These are phyloP conservation scores for Alloplasta piceator DNA, from an alignment of 2,888 invertebrate species.

Conservation along the genomic window DNA sequence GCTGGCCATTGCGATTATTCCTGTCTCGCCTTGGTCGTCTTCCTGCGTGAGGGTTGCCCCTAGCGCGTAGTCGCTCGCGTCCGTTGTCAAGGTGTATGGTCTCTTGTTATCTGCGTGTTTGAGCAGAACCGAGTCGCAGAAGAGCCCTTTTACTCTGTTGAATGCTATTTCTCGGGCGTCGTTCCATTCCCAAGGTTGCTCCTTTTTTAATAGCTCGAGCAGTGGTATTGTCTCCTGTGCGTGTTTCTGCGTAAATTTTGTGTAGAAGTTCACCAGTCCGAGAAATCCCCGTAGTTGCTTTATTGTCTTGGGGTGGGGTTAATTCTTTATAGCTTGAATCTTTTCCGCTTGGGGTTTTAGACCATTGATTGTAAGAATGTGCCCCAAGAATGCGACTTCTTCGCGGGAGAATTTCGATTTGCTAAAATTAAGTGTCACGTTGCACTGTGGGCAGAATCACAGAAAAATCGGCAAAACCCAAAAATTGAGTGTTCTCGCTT, in stretches of 20 bases:
- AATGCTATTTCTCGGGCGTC: too few relatives aligned
- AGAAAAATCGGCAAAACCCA: too few relatives aligned
- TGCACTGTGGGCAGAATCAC: too few relatives aligned
- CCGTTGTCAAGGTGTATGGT: neutral
- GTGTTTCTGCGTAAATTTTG: neutral
- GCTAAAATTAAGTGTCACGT: constrained; percentile 15
- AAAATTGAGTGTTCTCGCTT: too few relatives aligned
- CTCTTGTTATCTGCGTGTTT: neutral
- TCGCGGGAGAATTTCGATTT: constrained; percentile 13
- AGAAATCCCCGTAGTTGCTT: constrained; percentile 13
- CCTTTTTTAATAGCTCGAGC: neutral
- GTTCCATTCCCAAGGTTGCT: neutral
- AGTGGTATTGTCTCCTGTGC: too few relatives aligned
- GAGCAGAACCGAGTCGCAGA: neutral
- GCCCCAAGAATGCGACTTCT: neutral
- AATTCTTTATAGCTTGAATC: neutral
- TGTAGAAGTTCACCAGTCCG: neutral
- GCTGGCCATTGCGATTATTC: constrained; percentile 61
- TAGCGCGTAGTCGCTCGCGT: neutral
- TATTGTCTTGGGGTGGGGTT: neutral
- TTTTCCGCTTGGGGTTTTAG: neutral
- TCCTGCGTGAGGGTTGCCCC: too few relatives aligned
- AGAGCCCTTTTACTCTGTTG: too few relatives aligned
- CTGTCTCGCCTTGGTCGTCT: neutral
- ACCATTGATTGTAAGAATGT: neutral